Conservation (phyloP, 2,888 invertebrate genomes). For the Aspidapion aeneum region DNA sequence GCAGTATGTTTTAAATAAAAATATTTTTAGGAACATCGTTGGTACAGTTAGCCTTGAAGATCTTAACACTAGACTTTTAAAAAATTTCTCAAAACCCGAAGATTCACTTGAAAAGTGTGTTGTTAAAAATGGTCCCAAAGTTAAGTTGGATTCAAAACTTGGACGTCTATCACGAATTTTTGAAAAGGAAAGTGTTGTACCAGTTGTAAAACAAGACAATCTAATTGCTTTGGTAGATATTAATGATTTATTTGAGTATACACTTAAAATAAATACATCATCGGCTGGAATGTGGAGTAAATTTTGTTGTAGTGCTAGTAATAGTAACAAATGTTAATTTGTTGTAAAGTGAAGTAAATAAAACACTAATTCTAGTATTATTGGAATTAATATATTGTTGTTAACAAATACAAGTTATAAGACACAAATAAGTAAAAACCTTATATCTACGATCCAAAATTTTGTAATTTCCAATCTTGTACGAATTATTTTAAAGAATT, state of each 20-base stretch:
- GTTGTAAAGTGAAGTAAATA: too few species aligned
- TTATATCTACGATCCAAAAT: too few species aligned
- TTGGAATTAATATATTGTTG: too few species aligned
- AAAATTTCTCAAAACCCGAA: constrained; percentile 54
- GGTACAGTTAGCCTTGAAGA: constrained; percentile 69
- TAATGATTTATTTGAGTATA: not conserved
- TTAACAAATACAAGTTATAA: too few species aligned
- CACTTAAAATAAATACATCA: not conserved
- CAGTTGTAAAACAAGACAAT: constrained; percentile 52
- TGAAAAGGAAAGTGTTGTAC: constrained; percentile 72
- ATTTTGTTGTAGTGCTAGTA: not conserved
- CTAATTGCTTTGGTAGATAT: not conserved
- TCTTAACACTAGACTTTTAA: constrained; percentile 63
- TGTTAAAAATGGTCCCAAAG: constrained; percentile 69
- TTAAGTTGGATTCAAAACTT: constrained; percentile 60
- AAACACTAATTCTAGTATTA: too few species aligned
- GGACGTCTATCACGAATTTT: constrained; percentile 73
- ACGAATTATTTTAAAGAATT: too few species aligned
- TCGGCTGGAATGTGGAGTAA: not conserved
- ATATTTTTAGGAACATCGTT: constrained; percentile 49
- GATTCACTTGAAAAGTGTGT: constrained; percentile 63
- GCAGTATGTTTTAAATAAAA: too few species aligned
- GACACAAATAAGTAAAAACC: too few species aligned
- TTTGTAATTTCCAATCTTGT: too few species aligned
- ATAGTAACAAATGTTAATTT: too few species aligned